phyloP scores from a whole-genome alignment of 1,140 invertebrate species.

The Eriocheir sinensis region DNA sequence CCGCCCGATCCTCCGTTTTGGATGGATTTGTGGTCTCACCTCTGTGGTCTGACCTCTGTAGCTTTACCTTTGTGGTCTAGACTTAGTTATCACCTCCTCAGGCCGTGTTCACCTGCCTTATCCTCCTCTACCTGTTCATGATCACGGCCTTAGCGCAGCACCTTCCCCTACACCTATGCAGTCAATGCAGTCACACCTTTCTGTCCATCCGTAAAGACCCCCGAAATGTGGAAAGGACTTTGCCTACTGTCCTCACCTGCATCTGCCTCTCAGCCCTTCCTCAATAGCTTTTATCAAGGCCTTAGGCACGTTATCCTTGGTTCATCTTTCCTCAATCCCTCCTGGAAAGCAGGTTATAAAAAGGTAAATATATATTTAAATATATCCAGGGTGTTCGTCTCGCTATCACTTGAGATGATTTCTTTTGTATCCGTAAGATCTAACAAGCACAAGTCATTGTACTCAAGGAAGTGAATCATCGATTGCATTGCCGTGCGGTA shows the following conservation, averaged over 20 bases:
- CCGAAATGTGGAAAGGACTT: no score
- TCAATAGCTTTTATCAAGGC: no score
- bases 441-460: no score
- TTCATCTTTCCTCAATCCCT: neutral
- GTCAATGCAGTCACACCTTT: neutral
- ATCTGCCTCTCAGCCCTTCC: neutral
- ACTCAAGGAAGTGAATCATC: no score
- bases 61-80: no score
- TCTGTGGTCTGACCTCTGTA: no score
- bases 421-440: no score
- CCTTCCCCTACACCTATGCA: neutral
- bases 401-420: no score
- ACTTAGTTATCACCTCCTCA: neutral
- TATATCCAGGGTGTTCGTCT: no score
- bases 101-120: neutral
- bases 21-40: constrained; percentile 21
- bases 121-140: neutral
- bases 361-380: neutral
- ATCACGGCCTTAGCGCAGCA: neutral
- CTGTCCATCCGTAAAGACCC: neutral
- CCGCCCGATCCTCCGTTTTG: neutral
- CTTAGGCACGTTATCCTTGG: neutral
- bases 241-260: neutral
- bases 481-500: no score
- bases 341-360: no score